Percentiles rank a stretch among this genome's conserved stretches.
Evolutionary conservation across 2,888 invertebrate species (phyloP).

Genomic region (Epistrophella euchroma): DNA sequence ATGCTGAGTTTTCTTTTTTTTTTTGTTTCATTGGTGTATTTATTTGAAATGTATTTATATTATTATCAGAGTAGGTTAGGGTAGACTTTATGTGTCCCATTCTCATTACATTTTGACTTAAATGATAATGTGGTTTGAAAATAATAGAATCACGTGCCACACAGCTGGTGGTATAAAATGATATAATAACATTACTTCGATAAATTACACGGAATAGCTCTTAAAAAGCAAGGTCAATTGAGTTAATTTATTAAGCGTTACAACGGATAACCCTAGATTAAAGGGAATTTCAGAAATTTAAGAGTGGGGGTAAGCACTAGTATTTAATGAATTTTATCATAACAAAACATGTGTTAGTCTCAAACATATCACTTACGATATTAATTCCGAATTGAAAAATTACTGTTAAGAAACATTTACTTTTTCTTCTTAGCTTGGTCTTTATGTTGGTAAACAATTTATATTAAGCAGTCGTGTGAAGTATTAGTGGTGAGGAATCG

Average conservation of each 20-base stretch:
- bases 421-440: too few relatives aligned
- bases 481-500: too few relatives aligned
- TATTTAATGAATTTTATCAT: background rate
- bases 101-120: background rate
- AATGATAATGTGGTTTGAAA: background rate
- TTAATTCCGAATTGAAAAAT: background rate
- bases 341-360: background rate
- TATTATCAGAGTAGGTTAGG: background rate
- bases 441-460: too few relatives aligned
- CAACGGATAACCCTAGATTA: too few relatives aligned
- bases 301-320: background rate
- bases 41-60: background rate
- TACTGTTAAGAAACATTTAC: background rate
- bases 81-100: background rate
- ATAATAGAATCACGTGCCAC: slow-evolving; percentile 22
- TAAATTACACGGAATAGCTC: background rate
- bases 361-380: background rate
- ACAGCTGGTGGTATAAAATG: background rate
- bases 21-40: too few relatives aligned
- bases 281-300: background rate
- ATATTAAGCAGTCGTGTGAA: too few relatives aligned
- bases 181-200: background rate
- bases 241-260: background rate
- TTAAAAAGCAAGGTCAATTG: background rate
- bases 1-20: too few relatives aligned